Evolutionary conservation across 2,113 vertebrate species (phyloP).

Genomic region (Ellobius talpinus): DNA sequence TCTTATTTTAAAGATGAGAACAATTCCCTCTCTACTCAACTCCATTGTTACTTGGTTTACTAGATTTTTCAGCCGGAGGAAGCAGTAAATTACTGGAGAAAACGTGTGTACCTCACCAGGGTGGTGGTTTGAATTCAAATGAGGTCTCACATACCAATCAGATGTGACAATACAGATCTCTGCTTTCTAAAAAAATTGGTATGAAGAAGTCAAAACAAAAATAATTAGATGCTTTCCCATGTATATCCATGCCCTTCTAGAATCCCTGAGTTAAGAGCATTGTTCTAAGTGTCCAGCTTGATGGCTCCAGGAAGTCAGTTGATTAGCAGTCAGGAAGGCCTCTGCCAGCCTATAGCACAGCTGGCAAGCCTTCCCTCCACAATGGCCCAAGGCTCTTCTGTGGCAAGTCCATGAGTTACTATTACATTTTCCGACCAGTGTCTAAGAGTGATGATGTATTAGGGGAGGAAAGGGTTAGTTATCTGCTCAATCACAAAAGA

Average conservation of each 20-base stretch:
- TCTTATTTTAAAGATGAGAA: slow-evolving; percentile 85
- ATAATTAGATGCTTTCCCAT: not conserved
- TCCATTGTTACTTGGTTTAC: slow-evolving; percentile 89
- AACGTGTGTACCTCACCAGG: slow-evolving; percentile 85
- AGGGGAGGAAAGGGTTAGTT: not conserved
- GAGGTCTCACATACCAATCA: slow-evolving; percentile 83
- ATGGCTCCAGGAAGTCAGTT: not conserved
- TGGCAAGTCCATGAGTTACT: not conserved
- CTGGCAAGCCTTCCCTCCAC: not conserved
- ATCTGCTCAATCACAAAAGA: slow-evolving; percentile 16
- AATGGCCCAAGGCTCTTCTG: not conserved
- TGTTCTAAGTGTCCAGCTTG: not conserved
- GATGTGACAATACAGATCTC: slow-evolving; percentile 78
- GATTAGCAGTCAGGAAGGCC: not conserved
- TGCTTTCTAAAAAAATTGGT: slow-evolving; percentile 71
- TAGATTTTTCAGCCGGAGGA: slow-evolving; percentile 87
- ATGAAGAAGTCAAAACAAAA: slow-evolving; percentile 67
- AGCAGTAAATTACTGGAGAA: slow-evolving; percentile 89
- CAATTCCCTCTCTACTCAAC: slow-evolving; percentile 79
- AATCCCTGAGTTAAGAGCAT: not conserved
- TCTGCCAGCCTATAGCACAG: not conserved
- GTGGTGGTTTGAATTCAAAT: slow-evolving; percentile 86
- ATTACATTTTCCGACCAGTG: not conserved
- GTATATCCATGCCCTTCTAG: not conserved
- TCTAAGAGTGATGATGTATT: not conserved